A percentile compares a stretch with the other conserved stretches of the same genome.
phyloP scores from a whole-genome alignment of 2,888 invertebrate species.

The Trichogramma dendrolimi region DNA sequence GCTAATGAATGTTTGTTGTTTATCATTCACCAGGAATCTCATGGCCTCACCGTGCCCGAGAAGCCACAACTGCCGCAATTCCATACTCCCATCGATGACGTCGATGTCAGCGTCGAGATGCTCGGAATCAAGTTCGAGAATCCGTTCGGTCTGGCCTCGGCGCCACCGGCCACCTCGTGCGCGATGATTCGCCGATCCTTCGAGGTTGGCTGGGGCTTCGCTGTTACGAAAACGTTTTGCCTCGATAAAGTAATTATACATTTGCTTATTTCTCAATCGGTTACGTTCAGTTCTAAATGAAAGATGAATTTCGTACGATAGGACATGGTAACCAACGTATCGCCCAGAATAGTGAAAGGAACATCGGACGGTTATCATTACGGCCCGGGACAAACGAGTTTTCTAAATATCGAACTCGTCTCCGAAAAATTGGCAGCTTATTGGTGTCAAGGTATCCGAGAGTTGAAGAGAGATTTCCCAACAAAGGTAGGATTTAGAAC shows the following conservation, averaged over 20 bases:
- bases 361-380: conserved; percentile 85
- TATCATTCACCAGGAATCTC: conserved; percentile 37
- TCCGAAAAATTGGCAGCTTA: conserved; percentile 93
- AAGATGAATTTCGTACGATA: conserved; percentile 46
- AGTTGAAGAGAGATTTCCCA: conserved; percentile 90
- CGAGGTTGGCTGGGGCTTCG: conserved; percentile 95
- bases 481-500: conserved; percentile 60
- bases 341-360: conserved; percentile 92
- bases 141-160: conserved; percentile 95
- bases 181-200: conserved; percentile 95
- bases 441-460: conserved; percentile 84
- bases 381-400: conserved; percentile 95
- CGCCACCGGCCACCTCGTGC: conserved; percentile 90
- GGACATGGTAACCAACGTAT: conserved; percentile 94
- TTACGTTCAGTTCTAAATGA: conserved; percentile 1
- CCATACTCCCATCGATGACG: conserved; percentile 86
- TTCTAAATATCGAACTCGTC: conserved; percentile 96
- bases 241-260: conserved; percentile 75
- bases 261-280: background rate
- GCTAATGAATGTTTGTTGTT: background rate
- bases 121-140: conserved; percentile 93
- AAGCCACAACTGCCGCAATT: conserved; percentile 83
- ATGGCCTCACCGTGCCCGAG: conserved; percentile 59
- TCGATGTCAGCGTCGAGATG: conserved; percentile 88
- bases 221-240: conserved; percentile 95